These are phyloP conservation scores for Molossus alvarezi DNA, from an alignment of 2,797 vertebrate species.

Conservation along the genomic window DNA sequence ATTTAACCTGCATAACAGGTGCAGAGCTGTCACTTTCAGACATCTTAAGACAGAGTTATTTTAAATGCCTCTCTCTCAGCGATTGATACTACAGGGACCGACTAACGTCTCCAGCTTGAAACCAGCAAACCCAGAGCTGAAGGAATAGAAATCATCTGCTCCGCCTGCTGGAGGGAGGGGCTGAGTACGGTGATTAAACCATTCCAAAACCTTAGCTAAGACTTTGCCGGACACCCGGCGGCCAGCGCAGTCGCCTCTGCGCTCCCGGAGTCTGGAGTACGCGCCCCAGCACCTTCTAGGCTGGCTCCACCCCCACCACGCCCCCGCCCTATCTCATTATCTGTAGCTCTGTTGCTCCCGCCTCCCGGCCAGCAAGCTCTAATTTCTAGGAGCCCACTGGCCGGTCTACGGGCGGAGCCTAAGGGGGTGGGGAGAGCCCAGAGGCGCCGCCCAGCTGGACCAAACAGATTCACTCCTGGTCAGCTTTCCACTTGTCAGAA, in stretches of 20 bases:
- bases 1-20: background rate
- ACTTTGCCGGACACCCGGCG: fast-evolving
- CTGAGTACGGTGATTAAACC: background rate
- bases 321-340: background rate
- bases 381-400: background rate
- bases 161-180: constrained; percentile 70
- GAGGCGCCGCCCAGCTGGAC: background rate
- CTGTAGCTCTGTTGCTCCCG: background rate
- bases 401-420: background rate
- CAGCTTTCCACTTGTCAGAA: background rate
- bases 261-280: background rate
- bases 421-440: constrained; percentile 66
- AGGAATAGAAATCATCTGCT: constrained; percentile 53
- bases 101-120: constrained; percentile 43
- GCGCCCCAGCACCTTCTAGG: background rate
- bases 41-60: background rate
- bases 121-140: background rate
- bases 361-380: fast-evolving
- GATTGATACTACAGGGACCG: background rate
- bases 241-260: fast-evolving
- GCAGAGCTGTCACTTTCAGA: constrained; percentile 39
- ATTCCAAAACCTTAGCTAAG: background rate
- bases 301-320: background rate
- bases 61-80: constrained; percentile 48
- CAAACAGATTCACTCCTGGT: background rate